Evolutionary conservation across 2,797 vertebrate species (phyloP), one percentile per base, ranked within the genome.

Genomic region (Delichon dasypus): DNA sequence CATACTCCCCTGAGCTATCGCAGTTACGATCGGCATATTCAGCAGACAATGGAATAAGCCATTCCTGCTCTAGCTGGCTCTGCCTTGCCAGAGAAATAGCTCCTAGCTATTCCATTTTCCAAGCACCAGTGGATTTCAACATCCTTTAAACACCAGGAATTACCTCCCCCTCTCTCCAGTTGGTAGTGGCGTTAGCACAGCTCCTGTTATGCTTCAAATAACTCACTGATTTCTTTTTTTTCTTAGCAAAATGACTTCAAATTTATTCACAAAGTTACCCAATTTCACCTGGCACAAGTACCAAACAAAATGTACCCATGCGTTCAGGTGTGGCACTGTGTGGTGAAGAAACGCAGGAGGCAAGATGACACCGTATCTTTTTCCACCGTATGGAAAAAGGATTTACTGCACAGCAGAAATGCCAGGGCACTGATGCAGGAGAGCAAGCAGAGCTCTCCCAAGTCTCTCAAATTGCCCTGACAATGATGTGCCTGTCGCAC

Each of bases 1-100:
- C 70, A 65, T 65, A 61, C 64, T 79, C 73, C 82, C 60, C 85
- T 30, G 47, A 90, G 74, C 89, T 93, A 89, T 86, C 60, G 0
- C 51, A 85, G 22, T 29, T 47, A 47, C 22, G 10, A 96, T 92
- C 60, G 2, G 68, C 79, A 29, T n/a, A 89, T 67, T 91, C 85
- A 94, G 88, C 82, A 92, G 87, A 85, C 81, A 90, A 80, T 65
- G 68, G 48, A 75, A 91, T 36, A 60, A 92, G 45, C 91, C 62
- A 55, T 68, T 91, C 76, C 87, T 84, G 87, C 88, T 85, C 81
- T 83, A 89, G 68, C 87, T 74, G 50, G 75, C 60, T 79, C 81
- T 50, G 71, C 29, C 14, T 72, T 55, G 70, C 79, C 19, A 5
- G 85, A 81, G 60, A 90, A 95, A 94, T 60, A 66, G 82, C 94